Base-by-base conservation (phyloP, 2,797 vertebrate species). In the Molossus molossus region DNA sequence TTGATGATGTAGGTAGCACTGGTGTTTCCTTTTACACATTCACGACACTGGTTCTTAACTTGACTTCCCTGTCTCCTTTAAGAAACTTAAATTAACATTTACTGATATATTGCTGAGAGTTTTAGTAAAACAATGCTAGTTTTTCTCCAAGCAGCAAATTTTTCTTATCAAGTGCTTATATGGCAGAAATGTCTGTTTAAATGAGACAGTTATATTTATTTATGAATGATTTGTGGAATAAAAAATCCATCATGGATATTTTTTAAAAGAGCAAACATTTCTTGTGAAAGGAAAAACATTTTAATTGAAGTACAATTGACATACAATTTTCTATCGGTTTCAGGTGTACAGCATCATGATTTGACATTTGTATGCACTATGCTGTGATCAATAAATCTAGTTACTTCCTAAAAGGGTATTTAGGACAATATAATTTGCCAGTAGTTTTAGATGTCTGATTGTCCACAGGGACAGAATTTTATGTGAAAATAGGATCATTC, bases 91-190 rank as follows among this genome's bases (percentile, higher is more conserved):
- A 84, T 69, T 75, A 88, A 65, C 14, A 50, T 57, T 67, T 77
- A 79, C 85, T 33, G 70, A 96, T 75, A n/a, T 69, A 85, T 84
- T 90, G 87, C 79, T 57, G 72, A 75, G 76, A 45, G 29, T 80
- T 81, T 88, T 40, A 90, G 87, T 93, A 73, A 88, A 94, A 77
- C n/a, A 73, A 50, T 76, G 69, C 75, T 92, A 45, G 25, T 15
- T 86, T 89, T 96, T 82, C 89, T 95, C 85, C 77, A 82, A 95
- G 91, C 21, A 65, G 91, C 93, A 94, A 53, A 73, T 94, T 95
- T 93, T 60, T 93, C 90, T 90, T 85, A 92, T 91, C 75, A 91
- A 77, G 80, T 82, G 76, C 12, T 91, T 93, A 81, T 79, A 15
- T 57, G 50, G 72, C 12, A 85, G 93, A 77, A 45, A 90, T 84